Conservation (phyloP, 2,888 invertebrate genomes). For the Ganaspis brasiliensis region DNA sequence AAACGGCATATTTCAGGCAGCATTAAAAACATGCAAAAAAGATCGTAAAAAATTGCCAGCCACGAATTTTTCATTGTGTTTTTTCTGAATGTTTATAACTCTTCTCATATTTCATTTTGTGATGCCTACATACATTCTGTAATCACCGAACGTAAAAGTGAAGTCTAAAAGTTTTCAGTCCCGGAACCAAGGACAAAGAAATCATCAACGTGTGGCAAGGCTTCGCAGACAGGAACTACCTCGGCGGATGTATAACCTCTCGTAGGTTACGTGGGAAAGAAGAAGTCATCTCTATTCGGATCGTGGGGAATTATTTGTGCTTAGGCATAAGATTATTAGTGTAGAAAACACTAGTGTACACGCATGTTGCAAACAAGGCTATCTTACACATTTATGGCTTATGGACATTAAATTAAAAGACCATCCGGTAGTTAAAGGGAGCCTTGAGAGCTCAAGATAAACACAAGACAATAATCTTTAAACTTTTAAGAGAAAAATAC, state of each 20-base stretch:
- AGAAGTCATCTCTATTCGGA: conserved; percentile 24
- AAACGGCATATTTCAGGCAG: too few species aligned
- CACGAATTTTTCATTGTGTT: too few species aligned
- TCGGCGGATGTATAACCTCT: conserved; percentile 1
- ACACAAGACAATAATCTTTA: too few species aligned
- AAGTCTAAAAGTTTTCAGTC: neutral
- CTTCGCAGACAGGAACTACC: neutral
- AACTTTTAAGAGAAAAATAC: too few species aligned
- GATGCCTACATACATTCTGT: neutral
- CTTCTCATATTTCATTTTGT: neutral
- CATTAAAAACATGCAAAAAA: too few species aligned
- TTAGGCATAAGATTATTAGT: neutral
- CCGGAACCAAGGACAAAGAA: conserved; percentile 8
- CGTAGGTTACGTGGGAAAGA: conserved; percentile 25
- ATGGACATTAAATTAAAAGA: neutral
- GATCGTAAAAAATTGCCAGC: too few species aligned
- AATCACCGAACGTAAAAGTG: neutral
- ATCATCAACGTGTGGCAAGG: neutral
- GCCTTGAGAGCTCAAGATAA: too few species aligned
- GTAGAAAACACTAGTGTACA: neutral
- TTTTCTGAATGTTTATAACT: too few species aligned
- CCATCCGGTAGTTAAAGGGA: neutral
- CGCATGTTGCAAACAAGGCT: neutral
- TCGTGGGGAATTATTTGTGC: conserved; percentile 15
- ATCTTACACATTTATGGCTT: neutral